These are phyloP conservation scores for Orgyia antiqua DNA, from an alignment of 2,888 invertebrate species.

Conservation along the genomic window DNA sequence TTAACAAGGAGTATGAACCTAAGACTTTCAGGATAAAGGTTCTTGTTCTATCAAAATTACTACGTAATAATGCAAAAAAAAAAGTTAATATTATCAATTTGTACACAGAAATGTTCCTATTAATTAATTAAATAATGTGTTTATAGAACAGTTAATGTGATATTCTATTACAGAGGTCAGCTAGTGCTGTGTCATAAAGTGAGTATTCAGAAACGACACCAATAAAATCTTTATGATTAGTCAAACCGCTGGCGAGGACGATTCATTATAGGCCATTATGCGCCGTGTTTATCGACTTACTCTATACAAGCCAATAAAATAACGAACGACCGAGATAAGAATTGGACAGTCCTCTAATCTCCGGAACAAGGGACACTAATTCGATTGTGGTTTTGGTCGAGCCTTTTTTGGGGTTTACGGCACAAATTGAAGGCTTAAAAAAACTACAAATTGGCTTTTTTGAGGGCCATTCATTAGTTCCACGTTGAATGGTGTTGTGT, in stretches of 20 bases:
- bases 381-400: slow-evolving; percentile 77
- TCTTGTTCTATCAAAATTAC: too few species aligned
- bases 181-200: slow-evolving; percentile 48
- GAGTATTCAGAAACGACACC: slow-evolving; percentile 60
- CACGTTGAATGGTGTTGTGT: slow-evolving; percentile 69
- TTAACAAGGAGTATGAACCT: too few species aligned
- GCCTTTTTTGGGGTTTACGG: slow-evolving; percentile 73
- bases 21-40: too few species aligned
- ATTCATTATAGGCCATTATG: slow-evolving; percentile 77
- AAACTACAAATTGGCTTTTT: slow-evolving; percentile 77
- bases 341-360: slow-evolving; percentile 76
- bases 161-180: slow-evolving; percentile 28
- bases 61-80: too few species aligned
- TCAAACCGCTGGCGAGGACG: slow-evolving; percentile 69
- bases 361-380: slow-evolving; percentile 78
- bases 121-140: slow-evolving; percentile 41
- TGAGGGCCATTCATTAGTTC: slow-evolving; percentile 72
- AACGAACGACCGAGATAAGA: slow-evolving; percentile 77
- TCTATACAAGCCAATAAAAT: slow-evolving; percentile 77
- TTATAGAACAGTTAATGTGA: slow-evolving; percentile 48
- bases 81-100: too few species aligned
- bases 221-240: slow-evolving; percentile 77
- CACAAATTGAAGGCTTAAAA: slow-evolving; percentile 77
- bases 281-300: slow-evolving; percentile 76
- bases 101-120: slow-evolving; percentile 24